A percentile compares a stretch with the other conserved stretches of the same genome.
phyloP scores from a whole-genome alignment of 2,888 invertebrate genomes.

The Lepidochitona cinerea region DNA sequence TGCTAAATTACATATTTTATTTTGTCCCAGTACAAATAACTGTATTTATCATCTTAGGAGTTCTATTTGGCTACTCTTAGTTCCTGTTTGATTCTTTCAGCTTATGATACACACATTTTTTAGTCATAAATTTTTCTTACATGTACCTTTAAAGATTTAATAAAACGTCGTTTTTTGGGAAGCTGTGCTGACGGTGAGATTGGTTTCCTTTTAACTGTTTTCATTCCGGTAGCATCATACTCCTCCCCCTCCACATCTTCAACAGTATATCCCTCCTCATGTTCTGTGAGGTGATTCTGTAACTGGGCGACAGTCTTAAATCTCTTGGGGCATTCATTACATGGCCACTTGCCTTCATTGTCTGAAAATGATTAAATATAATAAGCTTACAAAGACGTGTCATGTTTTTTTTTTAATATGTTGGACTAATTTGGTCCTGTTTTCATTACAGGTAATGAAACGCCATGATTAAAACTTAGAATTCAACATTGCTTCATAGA shows the following conservation, averaged over 20 bases:
- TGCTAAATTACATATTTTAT: too few relatives aligned
- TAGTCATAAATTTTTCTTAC: too few relatives aligned
- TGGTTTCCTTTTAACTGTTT: neutral
- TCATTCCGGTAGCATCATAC: neutral
- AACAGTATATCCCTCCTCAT: constrained; percentile 43
- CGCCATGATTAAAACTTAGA: too few relatives aligned
- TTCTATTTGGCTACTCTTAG: too few relatives aligned
- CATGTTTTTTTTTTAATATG: neutral
- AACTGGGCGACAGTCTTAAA: constrained; percentile 76
- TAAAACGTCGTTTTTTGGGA: constrained; percentile 31
- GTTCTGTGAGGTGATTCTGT: constrained; percentile 75
- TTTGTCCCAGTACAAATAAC: too few relatives aligned
- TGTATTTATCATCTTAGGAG: too few relatives aligned
- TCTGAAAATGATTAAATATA: too few relatives aligned
- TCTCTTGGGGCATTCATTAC: constrained; percentile 77
- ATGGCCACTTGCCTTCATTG: constrained; percentile 74
- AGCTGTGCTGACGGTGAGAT: neutral
- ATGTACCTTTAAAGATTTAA: constrained; percentile 28
- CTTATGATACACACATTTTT: too few relatives aligned
- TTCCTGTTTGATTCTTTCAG: too few relatives aligned
- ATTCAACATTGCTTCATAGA: too few relatives aligned
- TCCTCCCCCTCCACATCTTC: neutral
- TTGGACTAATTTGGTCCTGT: too few relatives aligned
- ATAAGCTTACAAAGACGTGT: neutral
- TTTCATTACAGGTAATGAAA: neutral